Evolutionary conservation across 2,888 invertebrate genomes (phyloP).

Genomic region (Ophion ventricosus): DNA sequence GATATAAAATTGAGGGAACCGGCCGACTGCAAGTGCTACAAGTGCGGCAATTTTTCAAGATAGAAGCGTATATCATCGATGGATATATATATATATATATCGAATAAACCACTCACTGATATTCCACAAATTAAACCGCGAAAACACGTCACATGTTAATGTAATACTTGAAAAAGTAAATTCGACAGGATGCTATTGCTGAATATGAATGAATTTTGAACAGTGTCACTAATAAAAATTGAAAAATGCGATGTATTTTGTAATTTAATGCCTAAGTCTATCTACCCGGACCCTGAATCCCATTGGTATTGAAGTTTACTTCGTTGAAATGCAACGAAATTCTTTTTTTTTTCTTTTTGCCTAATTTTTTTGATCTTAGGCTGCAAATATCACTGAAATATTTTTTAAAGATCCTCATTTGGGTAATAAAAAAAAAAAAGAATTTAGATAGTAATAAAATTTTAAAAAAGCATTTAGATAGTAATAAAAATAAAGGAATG

Average conservation of each 20-base stretch:
- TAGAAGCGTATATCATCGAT: slow-evolving; percentile 79
- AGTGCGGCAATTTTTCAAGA: slow-evolving; percentile 94
- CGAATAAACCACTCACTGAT: slow-evolving; percentile 20
- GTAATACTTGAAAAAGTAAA: slow-evolving; percentile 34
- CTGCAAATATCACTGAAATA: too few species aligned
- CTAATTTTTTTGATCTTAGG: too few species aligned
- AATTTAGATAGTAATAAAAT: too few species aligned
- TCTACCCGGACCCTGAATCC: not conserved
- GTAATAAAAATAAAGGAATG: too few species aligned
- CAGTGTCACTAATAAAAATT: slow-evolving; percentile 59
- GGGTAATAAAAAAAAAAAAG: too few species aligned
- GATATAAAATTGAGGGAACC: slow-evolving; percentile 94
- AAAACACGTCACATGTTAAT: slow-evolving; percentile 27
- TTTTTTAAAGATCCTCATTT: too few species aligned
- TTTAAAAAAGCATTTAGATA: too few species aligned
- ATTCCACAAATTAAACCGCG: slow-evolving; percentile 30
- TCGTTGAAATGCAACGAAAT: too few species aligned
- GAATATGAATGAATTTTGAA: slow-evolving; percentile 15
- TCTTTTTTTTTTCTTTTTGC: too few species aligned
- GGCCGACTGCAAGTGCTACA: slow-evolving; percentile 94
- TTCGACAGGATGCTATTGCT: slow-evolving; percentile 27
- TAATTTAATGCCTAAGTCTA: not conserved
- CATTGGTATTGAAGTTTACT: too few species aligned
- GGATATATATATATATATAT: too few species aligned
- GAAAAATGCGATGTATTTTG: slow-evolving; percentile 13